A percentile compares a stretch with the other conserved stretches of the same genome.
Evolutionary conservation across 2,113 vertebrate genomes (phyloP).

Genomic region (Epinephelus moara): DNA sequence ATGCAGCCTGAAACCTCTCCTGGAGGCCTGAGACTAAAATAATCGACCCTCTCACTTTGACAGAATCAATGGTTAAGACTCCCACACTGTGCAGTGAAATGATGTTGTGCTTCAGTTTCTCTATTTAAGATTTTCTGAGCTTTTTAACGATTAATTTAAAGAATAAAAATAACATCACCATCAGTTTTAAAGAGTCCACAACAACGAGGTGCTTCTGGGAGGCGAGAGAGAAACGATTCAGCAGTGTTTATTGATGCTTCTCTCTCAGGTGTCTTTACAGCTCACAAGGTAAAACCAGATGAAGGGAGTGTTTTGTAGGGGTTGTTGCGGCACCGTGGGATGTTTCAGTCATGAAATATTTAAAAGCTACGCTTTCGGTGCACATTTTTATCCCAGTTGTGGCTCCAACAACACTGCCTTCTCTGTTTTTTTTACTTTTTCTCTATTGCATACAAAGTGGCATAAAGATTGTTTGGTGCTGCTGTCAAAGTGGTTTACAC

Average conservation of each 20-base stretch:
- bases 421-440: not conserved
- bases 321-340: constrained; percentile 3
- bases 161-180: not conserved
- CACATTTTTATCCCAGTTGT: constrained; percentile 8
- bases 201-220: constrained; percentile 8
- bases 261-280: constrained; percentile 44
- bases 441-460: not conserved
- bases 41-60: not conserved
- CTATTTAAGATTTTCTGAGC: not conserved
- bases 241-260: constrained; percentile 1
- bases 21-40: constrained; percentile 8
- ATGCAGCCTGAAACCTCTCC: not conserved
- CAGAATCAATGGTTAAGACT: constrained; percentile 3
- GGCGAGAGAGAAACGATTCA: not conserved
- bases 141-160: not conserved
- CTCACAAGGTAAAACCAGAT: constrained; percentile 9
- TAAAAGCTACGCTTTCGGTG: constrained; percentile 10
- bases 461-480: constrained; percentile 24
- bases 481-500: constrained; percentile 18
- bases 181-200: not conserved
- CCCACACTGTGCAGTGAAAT: constrained; percentile 31
- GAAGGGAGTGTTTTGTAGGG: constrained; percentile 22
- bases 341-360: constrained; percentile 57
- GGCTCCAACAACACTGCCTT: not conserved
- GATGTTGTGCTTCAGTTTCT: not conserved